Percentiles rank a stretch among this genome's conserved stretches.
Conservation (phyloP, 2,797 vertebrate species). For the Thalassophryne amazonica region DNA sequence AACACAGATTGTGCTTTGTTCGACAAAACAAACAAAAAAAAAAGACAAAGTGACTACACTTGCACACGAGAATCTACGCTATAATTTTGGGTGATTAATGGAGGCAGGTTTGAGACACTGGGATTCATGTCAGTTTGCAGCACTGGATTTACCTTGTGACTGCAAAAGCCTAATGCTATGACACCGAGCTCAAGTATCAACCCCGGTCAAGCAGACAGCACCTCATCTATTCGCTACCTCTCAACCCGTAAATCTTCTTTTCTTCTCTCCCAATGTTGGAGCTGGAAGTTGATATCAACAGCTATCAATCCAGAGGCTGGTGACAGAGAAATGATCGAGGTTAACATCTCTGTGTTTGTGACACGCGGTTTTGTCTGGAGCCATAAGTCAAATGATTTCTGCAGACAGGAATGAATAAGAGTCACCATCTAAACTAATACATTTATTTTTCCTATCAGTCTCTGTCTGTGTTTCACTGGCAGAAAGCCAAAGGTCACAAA, state of each 20-base stretch:
- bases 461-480: too few relatives aligned
- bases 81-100: slow-evolving; percentile 20
- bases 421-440: not conserved
- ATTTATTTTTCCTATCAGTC: not conserved
- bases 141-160: slow-evolving; percentile 12
- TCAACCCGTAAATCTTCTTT: not conserved
- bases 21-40: too few relatives aligned
- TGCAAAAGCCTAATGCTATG: slow-evolving; percentile 26
- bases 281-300: not conserved
- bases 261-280: slow-evolving; percentile 1
- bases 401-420: not conserved
- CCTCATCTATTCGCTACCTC: not conserved
- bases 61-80: too few relatives aligned
- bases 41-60: too few relatives aligned
- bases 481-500: too few relatives aligned
- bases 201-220: slow-evolving; percentile 3
- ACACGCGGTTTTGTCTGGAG: not conserved
- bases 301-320: not conserved
- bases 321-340: slow-evolving; percentile 1
- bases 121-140: slow-evolving; percentile 15
- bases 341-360: not conserved
- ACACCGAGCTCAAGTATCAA: slow-evolving; percentile 46
- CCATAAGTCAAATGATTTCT: slow-evolving; percentile 12
- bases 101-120: slow-evolving; percentile 40
- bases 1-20: too few relatives aligned